These are phyloP conservation scores for Parapsyche elsis DNA, from an alignment of 1,140 invertebrate genomes.

Conservation along the genomic window DNA sequence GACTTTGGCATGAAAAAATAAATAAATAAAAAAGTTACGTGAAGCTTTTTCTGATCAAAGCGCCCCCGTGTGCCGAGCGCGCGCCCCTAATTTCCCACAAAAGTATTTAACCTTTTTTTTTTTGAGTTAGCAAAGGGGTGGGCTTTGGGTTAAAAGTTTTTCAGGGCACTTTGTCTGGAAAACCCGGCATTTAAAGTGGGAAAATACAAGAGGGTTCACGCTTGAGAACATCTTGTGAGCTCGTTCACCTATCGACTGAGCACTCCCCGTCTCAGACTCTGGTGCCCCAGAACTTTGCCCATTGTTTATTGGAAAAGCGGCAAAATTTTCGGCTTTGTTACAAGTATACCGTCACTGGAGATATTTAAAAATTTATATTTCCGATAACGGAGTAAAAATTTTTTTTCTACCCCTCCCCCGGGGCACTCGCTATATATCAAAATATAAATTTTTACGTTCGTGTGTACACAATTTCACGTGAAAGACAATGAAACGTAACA, in stretches of 20 bases:
- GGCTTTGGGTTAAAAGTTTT: conserved; percentile 41
- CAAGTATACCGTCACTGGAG: conserved; percentile 1
- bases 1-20: not conserved
- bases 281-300: conserved; percentile 33
- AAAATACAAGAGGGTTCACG: conserved; percentile 43
- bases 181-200: conserved; percentile 39
- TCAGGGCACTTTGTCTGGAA: conserved; percentile 42
- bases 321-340: conserved; percentile 19
- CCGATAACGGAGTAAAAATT: no score
- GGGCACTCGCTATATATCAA: not conserved
- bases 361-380: not conserved
- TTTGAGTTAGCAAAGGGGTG: conserved; percentile 8
- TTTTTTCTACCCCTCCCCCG: no score
- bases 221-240: conserved; percentile 42
- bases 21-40: not conserved
- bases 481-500: not conserved
- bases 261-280: conserved; percentile 20
- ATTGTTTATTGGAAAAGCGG: conserved; percentile 35
- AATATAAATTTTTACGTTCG: not conserved
- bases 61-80: not conserved
- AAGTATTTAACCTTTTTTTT: conserved; percentile 42
- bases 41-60: conserved; percentile 29
- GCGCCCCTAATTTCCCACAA: conserved; percentile 30
- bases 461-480: not conserved
- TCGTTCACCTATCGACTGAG: conserved; percentile 41